Percentiles rank a stretch among this genome's conserved stretches.
Conservation (phyloP, 2,113 vertebrate species). For the Ariopsis seemanni region DNA sequence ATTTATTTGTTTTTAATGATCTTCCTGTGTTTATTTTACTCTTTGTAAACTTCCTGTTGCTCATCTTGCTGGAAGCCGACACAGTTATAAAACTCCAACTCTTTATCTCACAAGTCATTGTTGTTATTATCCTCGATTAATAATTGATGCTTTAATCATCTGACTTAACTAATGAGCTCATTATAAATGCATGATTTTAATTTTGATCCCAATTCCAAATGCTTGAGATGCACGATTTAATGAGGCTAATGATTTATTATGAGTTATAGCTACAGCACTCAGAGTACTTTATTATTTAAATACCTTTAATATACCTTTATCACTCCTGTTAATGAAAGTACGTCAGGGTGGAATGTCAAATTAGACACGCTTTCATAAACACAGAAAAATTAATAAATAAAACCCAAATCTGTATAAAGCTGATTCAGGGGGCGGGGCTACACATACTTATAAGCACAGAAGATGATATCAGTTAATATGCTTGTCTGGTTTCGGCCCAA, state of each 20-base stretch:
- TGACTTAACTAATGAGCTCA: neutral
- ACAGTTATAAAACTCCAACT: neutral
- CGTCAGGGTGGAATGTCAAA: neutral
- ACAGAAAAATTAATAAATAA: neutral
- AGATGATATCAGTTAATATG: neutral
- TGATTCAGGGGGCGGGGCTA: neutral
- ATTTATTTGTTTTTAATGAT: neutral
- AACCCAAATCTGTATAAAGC: neutral
- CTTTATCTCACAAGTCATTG: neutral
- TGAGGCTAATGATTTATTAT: neutral
- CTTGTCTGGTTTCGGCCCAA: neutral
- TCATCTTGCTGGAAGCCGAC: neutral
- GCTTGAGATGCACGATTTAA: neutral
- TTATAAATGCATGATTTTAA: neutral
- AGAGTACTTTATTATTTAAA: neutral
- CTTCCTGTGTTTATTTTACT: neutral
- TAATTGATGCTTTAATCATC: constrained; percentile 4
- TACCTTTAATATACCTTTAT: neutral
- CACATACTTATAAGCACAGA: neutral
- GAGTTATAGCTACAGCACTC: neutral
- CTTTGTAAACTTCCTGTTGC: neutral
- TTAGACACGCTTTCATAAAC: neutral
- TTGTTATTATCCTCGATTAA: neutral
- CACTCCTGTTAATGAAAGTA: neutral
- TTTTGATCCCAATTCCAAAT: neutral